Conservation (phyloP, 2,113 vertebrate species). For the Mystacornis crossleyi region DNA sequence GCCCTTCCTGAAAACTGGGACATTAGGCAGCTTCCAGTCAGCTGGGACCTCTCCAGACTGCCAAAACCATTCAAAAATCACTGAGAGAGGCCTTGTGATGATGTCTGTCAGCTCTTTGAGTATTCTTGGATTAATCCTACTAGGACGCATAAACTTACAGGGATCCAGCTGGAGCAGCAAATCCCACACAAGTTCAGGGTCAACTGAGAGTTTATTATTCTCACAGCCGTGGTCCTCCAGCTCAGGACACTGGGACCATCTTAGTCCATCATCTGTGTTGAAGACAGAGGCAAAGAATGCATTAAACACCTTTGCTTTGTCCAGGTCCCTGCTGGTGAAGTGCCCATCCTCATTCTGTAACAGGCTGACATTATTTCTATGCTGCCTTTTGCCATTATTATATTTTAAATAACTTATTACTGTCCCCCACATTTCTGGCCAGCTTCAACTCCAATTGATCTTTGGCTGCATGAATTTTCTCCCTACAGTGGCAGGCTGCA, state of each 20-base stretch:
- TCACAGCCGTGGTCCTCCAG: background rate
- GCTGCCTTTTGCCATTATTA: background rate
- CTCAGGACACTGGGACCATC: background rate
- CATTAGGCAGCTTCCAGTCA: background rate
- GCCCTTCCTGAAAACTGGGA: background rate
- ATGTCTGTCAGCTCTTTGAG: background rate
- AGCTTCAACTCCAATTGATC: background rate
- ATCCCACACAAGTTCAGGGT: background rate
- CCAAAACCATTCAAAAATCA: background rate
- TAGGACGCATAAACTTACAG: background rate
- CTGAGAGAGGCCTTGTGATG: rapidly evolving
- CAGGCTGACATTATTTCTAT: background rate
- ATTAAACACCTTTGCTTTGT: background rate
- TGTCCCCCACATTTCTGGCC: background rate
- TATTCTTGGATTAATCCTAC: background rate
- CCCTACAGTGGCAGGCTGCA: background rate
- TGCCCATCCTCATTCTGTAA: background rate
- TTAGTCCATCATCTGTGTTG: background rate
- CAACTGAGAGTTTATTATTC: background rate
- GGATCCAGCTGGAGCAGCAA: background rate
- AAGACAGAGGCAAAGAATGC: background rate
- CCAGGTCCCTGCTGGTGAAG: background rate
- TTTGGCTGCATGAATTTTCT: background rate
- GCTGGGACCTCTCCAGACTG: background rate
- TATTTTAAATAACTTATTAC: background rate